These are phyloP conservation scores for Gnathonemus echidnorhynchus DNA, from an alignment of 2,113 vertebrate genomes.

Conservation along the genomic window DNA sequence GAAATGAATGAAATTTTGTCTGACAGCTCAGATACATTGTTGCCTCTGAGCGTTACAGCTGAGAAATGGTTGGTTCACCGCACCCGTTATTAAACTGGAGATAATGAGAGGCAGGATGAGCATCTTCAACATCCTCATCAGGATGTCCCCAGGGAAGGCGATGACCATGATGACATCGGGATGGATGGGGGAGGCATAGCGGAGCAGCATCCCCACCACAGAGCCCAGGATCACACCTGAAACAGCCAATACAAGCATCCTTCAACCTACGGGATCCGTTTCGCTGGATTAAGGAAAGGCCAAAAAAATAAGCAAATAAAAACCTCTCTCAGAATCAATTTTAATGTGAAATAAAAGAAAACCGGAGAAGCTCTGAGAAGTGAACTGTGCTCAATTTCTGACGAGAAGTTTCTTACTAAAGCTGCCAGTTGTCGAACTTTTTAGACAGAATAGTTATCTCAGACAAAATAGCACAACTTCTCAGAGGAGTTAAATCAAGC, in stretches of 20 bases:
- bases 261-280: not conserved
- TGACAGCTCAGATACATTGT: not conserved
- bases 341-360: not conserved
- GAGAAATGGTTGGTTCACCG: not conserved
- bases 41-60: not conserved
- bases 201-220: constrained; percentile 77
- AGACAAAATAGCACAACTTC: not conserved
- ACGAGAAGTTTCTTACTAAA: not conserved
- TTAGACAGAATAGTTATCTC: not conserved
- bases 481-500: not conserved
- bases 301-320: not conserved
- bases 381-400: not conserved
- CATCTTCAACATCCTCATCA: constrained; percentile 99
- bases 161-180: constrained; percentile 94
- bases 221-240: constrained; percentile 91
- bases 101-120: constrained; percentile 96
- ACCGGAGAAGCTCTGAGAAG: not conserved
- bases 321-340: not conserved
- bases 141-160: constrained; percentile 93
- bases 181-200: constrained; percentile 81
- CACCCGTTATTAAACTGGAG: constrained; percentile 98
- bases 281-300: not conserved
- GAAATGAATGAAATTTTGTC: not conserved
- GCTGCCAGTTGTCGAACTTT: not conserved
- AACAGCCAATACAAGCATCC: not conserved